These are phyloP conservation scores for Aspiorhynchus laticeps DNA, from an alignment of 2,113 vertebrate species.

Conservation along the genomic window DNA sequence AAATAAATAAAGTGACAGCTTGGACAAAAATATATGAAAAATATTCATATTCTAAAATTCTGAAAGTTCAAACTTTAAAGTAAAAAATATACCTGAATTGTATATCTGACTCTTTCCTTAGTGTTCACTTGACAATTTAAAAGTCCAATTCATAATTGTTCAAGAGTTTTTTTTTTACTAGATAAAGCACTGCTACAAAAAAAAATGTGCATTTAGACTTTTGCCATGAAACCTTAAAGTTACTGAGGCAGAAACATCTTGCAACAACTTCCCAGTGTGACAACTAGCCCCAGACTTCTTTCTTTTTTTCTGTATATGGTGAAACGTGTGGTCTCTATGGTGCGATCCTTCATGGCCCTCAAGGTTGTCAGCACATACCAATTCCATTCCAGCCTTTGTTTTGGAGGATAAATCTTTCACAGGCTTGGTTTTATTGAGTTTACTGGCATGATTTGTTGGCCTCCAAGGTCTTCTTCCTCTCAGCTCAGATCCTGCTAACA, in stretches of 20 bases:
- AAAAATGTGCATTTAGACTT: not conserved
- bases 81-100: no score
- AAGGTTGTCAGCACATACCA: constrained; percentile 56
- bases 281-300: not conserved
- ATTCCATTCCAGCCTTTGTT: constrained; percentile 57
- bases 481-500: constrained; percentile 48
- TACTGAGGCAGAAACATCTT: not conserved
- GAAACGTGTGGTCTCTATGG: constrained; percentile 32
- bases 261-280: not conserved
- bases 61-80: no score
- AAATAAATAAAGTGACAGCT: not conserved
- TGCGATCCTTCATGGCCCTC: constrained; percentile 51
- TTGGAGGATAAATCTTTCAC: constrained; percentile 61
- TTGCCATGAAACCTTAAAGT: not conserved
- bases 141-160: not conserved
- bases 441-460: constrained; percentile 59
- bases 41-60: not conserved
- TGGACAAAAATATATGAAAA: not conserved
- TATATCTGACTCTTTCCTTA: no score
- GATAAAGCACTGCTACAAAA: not conserved
- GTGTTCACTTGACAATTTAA: not conserved
- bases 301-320: not conserved
- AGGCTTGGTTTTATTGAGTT: constrained; percentile 59
- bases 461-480: constrained; percentile 57
- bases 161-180: not conserved